These are phyloP conservation scores for Austrofundulus limnaeus DNA, from an alignment of 2,113 vertebrate genomes.

Conservation along the genomic window DNA sequence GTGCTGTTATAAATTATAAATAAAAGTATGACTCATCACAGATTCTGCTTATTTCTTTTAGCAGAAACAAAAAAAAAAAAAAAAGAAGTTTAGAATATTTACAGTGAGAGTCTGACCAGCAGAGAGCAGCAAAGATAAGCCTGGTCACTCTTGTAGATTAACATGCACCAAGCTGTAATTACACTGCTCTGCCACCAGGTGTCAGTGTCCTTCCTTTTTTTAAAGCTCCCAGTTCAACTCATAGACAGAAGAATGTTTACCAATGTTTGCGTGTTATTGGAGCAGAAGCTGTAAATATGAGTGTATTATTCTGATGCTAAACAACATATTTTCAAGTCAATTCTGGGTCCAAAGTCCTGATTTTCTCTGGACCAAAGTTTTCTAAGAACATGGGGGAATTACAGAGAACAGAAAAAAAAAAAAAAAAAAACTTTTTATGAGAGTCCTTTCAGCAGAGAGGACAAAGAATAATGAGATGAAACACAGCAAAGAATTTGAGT, in stretches of 20 bases:
- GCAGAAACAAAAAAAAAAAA: too few relatives aligned
- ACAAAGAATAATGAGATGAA: slow-evolving; percentile 19
- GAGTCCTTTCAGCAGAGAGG: background rate
- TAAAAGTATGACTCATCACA: background rate
- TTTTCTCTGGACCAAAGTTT: background rate
- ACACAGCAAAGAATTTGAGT: slow-evolving; percentile 40
- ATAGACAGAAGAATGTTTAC: too few relatives aligned
- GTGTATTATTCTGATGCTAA: background rate
- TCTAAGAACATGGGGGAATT: background rate
- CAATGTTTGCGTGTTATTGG: too few relatives aligned
- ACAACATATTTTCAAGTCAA: too few relatives aligned
- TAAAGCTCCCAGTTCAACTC: too few relatives aligned
- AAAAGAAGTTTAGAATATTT: too few relatives aligned
- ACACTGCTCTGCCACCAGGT: slow-evolving; percentile 13
- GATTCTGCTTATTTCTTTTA: background rate
- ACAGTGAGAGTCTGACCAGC: slow-evolving; percentile 6
- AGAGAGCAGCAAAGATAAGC: slow-evolving; percentile 41
- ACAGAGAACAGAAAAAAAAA: slow-evolving; percentile 2
- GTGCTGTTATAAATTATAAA: slow-evolving; percentile 1
- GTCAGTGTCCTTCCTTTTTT: slow-evolving; percentile 11
- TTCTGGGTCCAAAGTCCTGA: too few relatives aligned
- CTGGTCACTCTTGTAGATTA: background rate
- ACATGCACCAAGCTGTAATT: background rate
- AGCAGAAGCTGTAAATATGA: too few relatives aligned
- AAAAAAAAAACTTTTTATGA: background rate